These are phyloP conservation scores for Monodelphis domestica DNA, from an alignment of 2,797 vertebrate species.

Conservation along the genomic window DNA sequence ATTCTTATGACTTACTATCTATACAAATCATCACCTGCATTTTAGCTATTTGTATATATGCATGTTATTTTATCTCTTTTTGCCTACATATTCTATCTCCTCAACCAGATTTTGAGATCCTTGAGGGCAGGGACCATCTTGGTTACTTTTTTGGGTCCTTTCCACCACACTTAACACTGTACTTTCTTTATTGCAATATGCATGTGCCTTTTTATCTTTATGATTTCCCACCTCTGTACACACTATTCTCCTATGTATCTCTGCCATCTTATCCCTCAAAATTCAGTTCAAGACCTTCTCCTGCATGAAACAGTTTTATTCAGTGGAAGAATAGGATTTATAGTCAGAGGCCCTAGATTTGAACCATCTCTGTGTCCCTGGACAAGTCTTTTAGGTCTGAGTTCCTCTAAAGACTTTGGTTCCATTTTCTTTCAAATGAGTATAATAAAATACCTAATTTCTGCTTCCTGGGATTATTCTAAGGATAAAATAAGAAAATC, in stretches of 20 bases:
- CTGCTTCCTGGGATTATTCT: neutral
- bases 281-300: neutral
- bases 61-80: neutral
- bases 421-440: neutral
- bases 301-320: too few species aligned
- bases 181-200: neutral
- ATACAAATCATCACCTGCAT: neutral
- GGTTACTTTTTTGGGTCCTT: neutral
- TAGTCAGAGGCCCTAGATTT: too few species aligned
- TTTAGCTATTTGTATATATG: neutral
- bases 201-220: neutral
- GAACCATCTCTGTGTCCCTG: neutral
- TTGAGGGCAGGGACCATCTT: neutral
- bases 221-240: neutral
- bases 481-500: neutral
- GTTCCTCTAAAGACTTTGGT: neutral
- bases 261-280: neutral
- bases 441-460: neutral
- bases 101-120: neutral
- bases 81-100: neutral
- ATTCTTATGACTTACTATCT: neutral
- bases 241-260: neutral
- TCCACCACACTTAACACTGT: neutral
- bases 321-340: too few species aligned
- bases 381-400: neutral